Evolutionary conservation across 2,888 invertebrate species (phyloP).

Genomic region (Andrena bicolor): DNA sequence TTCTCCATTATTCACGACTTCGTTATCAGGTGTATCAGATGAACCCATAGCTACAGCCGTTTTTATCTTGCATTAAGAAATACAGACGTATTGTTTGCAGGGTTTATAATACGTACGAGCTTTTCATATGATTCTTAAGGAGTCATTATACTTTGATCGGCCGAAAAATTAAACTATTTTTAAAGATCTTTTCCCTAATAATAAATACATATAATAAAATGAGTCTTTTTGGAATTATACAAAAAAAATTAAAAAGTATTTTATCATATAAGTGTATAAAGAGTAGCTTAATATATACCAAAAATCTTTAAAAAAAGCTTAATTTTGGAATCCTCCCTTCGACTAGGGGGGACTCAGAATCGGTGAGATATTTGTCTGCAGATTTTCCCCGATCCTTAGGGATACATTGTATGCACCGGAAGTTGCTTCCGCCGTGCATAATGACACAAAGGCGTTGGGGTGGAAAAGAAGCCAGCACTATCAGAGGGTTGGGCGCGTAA

Average conservation of each 20-base stretch:
- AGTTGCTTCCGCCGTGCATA: conserved; percentile 26
- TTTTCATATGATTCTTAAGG: background rate
- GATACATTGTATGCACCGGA: background rate
- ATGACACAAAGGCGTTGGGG: conserved; percentile 23
- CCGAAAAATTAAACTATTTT: no score
- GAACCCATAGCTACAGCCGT: background rate
- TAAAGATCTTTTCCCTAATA: no score
- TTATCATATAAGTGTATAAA: no score
- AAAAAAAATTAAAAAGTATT: no score
- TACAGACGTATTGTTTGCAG: background rate
- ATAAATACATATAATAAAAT: no score
- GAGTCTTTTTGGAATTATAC: no score
- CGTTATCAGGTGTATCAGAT: conserved; percentile 11
- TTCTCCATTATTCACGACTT: conserved; percentile 22
- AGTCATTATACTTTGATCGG: no score
- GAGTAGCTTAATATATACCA: no score
- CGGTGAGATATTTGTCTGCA: background rate
- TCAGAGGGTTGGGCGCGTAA: background rate
- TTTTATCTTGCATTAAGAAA: background rate
- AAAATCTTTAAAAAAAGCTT: no score
- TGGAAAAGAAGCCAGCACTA: conserved; percentile 1
- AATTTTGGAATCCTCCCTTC: no score
- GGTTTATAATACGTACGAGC: background rate
- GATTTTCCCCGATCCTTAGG: background rate
- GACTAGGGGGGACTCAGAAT: no score